Evolutionary conservation across 2,888 invertebrate genomes (phyloP).

Genomic region (Trissolcus japonicus): DNA sequence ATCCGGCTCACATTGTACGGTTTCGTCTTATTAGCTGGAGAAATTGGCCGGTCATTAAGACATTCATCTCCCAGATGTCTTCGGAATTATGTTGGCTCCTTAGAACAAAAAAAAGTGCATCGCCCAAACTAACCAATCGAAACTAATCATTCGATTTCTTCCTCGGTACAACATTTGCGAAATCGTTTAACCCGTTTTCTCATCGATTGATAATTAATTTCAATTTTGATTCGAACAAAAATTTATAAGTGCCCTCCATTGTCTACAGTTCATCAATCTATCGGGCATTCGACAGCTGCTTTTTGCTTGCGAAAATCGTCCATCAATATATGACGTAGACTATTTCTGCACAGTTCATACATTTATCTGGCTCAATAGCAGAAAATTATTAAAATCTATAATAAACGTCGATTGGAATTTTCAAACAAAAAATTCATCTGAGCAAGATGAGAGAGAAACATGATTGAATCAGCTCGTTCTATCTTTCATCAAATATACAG

Average conservation of each 20-base stretch:
- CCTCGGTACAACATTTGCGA: conserved; percentile 4
- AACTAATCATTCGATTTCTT: conserved; percentile 21
- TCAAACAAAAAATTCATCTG: conserved; percentile 9
- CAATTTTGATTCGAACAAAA: neutral
- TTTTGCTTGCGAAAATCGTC: neutral
- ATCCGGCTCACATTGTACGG: conserved; percentile 50
- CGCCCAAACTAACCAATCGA: too few relatives aligned
- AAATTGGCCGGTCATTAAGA: conserved; percentile 49
- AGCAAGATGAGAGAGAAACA: conserved; percentile 10
- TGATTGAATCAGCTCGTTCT: conserved; percentile 19
- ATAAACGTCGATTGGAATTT: conserved; percentile 35
- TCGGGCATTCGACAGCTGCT: neutral
- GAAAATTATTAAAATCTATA: conserved; percentile 24
- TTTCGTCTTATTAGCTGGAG: conserved; percentile 44
- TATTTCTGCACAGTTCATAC: conserved; percentile 1
- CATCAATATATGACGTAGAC: conserved; percentile 1
- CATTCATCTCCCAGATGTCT: conserved; percentile 27
- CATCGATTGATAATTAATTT: neutral
- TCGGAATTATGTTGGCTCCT: conserved; percentile 21
- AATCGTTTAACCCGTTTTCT: conserved; percentile 16
- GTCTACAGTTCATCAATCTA: conserved; percentile 4
- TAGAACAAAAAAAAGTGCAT: neutral
- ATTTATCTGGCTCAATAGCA: neutral
- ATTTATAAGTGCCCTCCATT: neutral
- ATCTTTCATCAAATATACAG: conserved; percentile 10